Evolutionary conservation across 2,113 vertebrate genomes (phyloP), one percentile per base, ranked within the genome.

Genomic region (Onychostoma macrolepis): DNA sequence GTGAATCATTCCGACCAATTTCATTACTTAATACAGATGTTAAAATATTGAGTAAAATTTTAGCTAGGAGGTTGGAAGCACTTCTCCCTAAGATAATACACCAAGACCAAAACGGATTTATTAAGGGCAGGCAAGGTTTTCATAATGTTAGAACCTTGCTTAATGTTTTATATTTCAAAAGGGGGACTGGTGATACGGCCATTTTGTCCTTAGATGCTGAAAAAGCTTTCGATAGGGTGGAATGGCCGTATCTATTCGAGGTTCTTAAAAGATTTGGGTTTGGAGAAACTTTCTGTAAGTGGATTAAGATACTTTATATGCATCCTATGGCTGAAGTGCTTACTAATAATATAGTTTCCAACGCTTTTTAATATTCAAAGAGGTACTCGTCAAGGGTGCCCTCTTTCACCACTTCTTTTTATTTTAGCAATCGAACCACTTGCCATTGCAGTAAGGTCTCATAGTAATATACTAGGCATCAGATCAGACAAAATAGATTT

Each of bases 11-110:
- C 19, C 12, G 74, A 3, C 43, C 45, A 53, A 78, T 78, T 33
- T 53, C 75, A 78, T 30, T 78, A 30, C 45, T 53, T 78, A 50
- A 78, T 4, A 50, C 75, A 50, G 45, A 78, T 53, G 45, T 78
- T 4, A 78, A 78, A 19, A 53, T 53, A 78, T 6, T 50, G n/a
- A 77, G n/a, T 9, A 77, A 50, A 50, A 50, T 50, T 50, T n/a
- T 77, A 8, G 43, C 43, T 30, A 50, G 43, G n/a, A 77, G 74
- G 26, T 19, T 77, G 43, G n/a, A 48, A 24, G 15, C 15, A 69
- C 15, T 69, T 69, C 6, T 69, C 3, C 65, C 28, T 1, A 7
- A 36, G 30, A 69, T 69, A 36, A 36, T 19, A 33, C 28, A 19
- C 15, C 1, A 0, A 69, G 13, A 69, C 30, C 65, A 69, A 36